phyloP scores from a whole-genome alignment of 2,888 invertebrate genomes.

The Fissipunctia ypsillon region DNA sequence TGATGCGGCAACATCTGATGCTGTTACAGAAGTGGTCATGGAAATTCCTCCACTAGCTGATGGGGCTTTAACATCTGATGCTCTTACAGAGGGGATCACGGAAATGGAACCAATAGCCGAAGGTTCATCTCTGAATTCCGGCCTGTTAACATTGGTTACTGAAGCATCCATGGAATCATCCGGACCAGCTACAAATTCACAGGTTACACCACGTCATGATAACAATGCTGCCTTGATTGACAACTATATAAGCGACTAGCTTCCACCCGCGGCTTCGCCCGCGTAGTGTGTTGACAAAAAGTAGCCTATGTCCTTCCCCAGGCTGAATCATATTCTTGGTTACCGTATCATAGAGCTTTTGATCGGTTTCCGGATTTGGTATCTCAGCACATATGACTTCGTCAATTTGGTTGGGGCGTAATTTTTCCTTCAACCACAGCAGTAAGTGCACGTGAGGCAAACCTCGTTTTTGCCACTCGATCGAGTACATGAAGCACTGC shows the following conservation, averaged over 20 bases:
- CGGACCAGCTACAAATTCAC: slow-evolving; percentile 44
- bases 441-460: too few relatives aligned
- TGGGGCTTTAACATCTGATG: slow-evolving; percentile 29
- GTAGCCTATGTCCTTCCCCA: too few relatives aligned
- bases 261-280: too few relatives aligned
- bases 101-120: slow-evolving; percentile 46
- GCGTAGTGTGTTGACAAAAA: too few relatives aligned
- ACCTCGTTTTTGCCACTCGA: too few relatives aligned
- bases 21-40: slow-evolving; percentile 16
- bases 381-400: too few relatives aligned
- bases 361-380: too few relatives aligned
- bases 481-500: too few relatives aligned
- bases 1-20: slow-evolving; percentile 5
- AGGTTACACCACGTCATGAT: slow-evolving; percentile 36
- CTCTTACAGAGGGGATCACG: slow-evolving; percentile 30
- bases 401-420: too few relatives aligned
- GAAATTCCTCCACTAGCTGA: slow-evolving; percentile 20
- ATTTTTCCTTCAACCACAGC: too few relatives aligned
- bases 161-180: slow-evolving; percentile 40
- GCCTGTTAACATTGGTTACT: slow-evolving; percentile 38
- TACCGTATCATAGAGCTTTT: too few relatives aligned
- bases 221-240: slow-evolving; percentile 44
- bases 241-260: slow-evolving; percentile 44
- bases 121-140: slow-evolving; percentile 37
- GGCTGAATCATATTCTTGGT: too few relatives aligned